Evolutionary conservation across 2,888 invertebrate genomes (phyloP), one percentile per base, ranked within the genome.

Genomic region (Periphyllus acericola): DNA sequence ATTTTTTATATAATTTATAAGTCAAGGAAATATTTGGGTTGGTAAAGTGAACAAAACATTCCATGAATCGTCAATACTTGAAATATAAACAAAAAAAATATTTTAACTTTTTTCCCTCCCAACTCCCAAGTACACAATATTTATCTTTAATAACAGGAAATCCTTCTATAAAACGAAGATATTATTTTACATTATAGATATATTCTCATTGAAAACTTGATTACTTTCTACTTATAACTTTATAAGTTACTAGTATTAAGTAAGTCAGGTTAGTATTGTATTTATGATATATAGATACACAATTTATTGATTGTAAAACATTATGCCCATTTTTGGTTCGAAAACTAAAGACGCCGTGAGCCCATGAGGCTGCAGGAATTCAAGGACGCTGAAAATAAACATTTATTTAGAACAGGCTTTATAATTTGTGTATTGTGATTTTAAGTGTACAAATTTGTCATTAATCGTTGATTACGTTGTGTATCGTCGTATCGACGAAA

Each of bases 301-400:
- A 60, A 74, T 76, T 66, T 84, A 84, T 84, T 68, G 84, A 76
- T 84, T 76, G 60, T 75, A 66, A 76, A 66, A 76, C 40, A 84
- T 66, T 76, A 84, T 84, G 76, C 32, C 84, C 84, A 84, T 84
- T 76, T 84, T 84, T 76, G 84, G 84, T 66, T 84, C 84, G 84
- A 76, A 84, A 84, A 84, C 75, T 83, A 83, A 75, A 75, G 40
- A 75, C 36, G 60, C 36, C n/a, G 29, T 83, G 29, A 40, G 21
- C 75, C 36, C 29, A 32, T 71, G 32, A 71, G 71, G 29, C 5
- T 34, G 55, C 25, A 21, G 60, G 17, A 52, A 14, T 55, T 40
- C 83, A 75, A 83, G 83, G 83, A 55, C 83, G 36, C 29, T 60
- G 40, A 36, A 74, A 83, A 74, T 74, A 74, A 60, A 55, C n/a